These are phyloP conservation scores for Ciona savignyi DNA, from an alignment of 23 tunicate genomes.

Conservation along the genomic window DNA sequence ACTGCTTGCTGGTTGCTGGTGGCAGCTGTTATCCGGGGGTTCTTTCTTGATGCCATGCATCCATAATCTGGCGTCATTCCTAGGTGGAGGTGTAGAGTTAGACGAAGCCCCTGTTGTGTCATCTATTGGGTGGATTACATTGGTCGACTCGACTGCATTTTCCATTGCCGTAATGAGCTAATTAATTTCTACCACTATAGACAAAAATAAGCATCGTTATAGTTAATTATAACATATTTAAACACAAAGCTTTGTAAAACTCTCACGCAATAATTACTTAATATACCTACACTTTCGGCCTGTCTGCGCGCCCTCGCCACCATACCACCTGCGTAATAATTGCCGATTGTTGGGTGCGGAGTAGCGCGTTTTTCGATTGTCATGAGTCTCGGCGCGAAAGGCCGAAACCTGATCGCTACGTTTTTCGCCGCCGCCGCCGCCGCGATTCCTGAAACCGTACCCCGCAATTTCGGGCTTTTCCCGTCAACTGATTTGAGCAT, in stretches of 20 bases:
- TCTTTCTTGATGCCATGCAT: background rate
- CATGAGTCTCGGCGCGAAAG: background rate
- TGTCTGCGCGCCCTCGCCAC: no score
- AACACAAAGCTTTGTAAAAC: no score
- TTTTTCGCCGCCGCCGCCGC: background rate
- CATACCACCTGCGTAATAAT: background rate
- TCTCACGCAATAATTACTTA: no score
- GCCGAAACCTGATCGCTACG: background rate
- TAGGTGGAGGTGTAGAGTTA: background rate
- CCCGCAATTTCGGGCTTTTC: background rate
- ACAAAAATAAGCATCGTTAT: no score
- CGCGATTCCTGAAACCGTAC: background rate
- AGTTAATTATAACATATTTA: no score
- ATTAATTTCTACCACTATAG: no score
- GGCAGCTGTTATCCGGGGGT: background rate
- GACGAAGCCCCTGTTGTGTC: background rate
- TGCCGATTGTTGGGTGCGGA: background rate
- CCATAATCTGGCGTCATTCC: background rate
- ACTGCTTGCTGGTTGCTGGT: background rate
- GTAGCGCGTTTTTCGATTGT: background rate
- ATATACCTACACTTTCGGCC: no score
- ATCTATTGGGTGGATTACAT: background rate
- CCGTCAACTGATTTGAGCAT: background rate
- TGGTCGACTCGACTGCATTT: background rate
- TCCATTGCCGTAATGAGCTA: no score